Evolutionary conservation across 1,140 invertebrate genomes (phyloP).

Genomic region (Choristoneura fumiferana): DNA sequence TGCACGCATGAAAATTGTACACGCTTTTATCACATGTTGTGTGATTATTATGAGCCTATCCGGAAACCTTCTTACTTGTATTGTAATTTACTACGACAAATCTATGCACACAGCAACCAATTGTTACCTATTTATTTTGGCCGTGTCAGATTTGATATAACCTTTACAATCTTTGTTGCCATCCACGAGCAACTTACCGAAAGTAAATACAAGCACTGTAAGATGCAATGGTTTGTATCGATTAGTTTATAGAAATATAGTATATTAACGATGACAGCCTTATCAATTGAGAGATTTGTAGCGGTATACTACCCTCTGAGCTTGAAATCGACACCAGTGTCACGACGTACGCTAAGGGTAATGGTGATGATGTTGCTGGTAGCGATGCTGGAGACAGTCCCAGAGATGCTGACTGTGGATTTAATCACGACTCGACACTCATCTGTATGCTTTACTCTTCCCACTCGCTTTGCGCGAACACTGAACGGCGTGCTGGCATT

Average conservation of each 20-base stretch:
- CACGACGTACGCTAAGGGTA: not conserved
- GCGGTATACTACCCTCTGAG: not conserved
- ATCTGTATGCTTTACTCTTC: not conserved
- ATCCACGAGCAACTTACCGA: not conserved
- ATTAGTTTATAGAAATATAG: slow-evolving; percentile 1
- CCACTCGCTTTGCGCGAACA: not conserved
- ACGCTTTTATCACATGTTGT: not conserved
- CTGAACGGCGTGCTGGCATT: not conserved
- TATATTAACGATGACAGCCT: slow-evolving; percentile 2
- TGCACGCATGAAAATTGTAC: not conserved
- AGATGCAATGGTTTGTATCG: not conserved
- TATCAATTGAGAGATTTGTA: not conserved
- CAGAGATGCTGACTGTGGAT: not conserved
- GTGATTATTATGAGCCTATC: not conserved
- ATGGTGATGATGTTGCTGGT: not conserved
- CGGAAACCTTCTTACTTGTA: not conserved
- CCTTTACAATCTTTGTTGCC: not conserved
- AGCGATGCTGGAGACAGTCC: not conserved
- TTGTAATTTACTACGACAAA: slow-evolving; percentile 2
- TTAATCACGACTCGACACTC: not conserved
- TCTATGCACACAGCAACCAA: slow-evolving; percentile 7
- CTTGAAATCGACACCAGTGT: not conserved
- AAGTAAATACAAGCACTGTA: not conserved
- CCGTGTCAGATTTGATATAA: not conserved
- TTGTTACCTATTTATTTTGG: slow-evolving; percentile 6